Base-by-base conservation (phyloP, 1,140 invertebrate genomes). In the Cyclina sinensis region DNA sequence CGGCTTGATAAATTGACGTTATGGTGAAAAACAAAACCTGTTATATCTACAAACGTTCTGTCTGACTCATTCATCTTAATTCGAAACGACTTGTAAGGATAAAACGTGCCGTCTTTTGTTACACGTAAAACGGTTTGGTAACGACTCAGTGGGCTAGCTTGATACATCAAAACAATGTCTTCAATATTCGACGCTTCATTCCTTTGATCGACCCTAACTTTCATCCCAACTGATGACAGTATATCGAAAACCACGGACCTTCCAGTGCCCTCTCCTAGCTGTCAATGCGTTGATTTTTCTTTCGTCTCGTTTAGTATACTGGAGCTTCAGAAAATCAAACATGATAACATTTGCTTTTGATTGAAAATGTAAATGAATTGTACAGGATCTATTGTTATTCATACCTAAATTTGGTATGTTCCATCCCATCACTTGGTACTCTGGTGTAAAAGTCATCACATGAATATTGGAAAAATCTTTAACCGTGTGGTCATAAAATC, bases 281-380 rank as follows among this genome's bases (percentile, higher is more conserved):
- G 80, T 54, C 32, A 43, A 12, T 0, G 24, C 24, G 12, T 80
- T 87, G 12, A n/a, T 46, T 32, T 65, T 43, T 24, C 85, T 32
- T 54, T 68, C 74, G 37, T 87, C 85, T 12, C 85, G 46, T 32
- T 76, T 68, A 2, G 73, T 79, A 46, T 62, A 87, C 39, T 79
- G 14, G 9, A 87, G 57, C 51, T 87, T 87, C 16, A 87, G 62
- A 35, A 87, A 87, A 46, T 87, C 85, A 54, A 87, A 87, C 85
- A 87, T 87, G 9, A 87, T 87, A 0, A 87, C 62, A 35, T 87
- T 87, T 21, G 85, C 48, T 18, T 87, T 59, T 1, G 85, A 78
- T 39, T 80, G 57, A 54, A 87, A 79, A 70, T 80, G 85, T 24
- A 87, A 43, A 80, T 62, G 70, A 16, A 87, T 65, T 0, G 73